phyloP scores from a whole-genome alignment of 2,113 vertebrate genomes.

The Sapajus apella region DNA sequence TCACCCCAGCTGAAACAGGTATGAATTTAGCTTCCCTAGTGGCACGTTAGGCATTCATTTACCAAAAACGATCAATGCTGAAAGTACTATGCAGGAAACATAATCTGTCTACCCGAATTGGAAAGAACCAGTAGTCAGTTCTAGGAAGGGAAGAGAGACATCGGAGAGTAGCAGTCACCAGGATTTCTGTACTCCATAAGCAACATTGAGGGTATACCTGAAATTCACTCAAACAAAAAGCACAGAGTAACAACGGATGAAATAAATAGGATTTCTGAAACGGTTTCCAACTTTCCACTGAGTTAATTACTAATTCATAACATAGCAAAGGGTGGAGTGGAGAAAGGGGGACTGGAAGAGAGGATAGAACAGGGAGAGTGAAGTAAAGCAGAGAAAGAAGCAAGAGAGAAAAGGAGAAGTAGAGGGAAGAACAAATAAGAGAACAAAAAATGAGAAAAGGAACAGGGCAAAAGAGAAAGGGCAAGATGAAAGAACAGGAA shows the following conservation, averaged over 20 bases:
- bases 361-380: no score
- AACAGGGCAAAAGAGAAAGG: background rate
- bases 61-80: background rate
- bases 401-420: background rate
- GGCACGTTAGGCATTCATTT: background rate
- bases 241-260: background rate
- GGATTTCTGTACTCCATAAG: background rate
- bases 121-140: background rate
- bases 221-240: background rate
- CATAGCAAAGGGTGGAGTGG: background rate
- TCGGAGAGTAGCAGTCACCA: background rate
- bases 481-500: background rate
- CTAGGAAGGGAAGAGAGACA: background rate
- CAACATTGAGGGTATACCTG: background rate
- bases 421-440: background rate
- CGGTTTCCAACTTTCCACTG: background rate
- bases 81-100: background rate
- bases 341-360: background rate
- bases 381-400: no score
- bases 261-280: background rate
- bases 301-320: background rate
- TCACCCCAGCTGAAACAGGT: background rate
- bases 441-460: background rate
- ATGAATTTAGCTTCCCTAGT: background rate
- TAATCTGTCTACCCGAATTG: background rate